These are phyloP conservation scores for Tenualosa ilisha DNA, from an alignment of 2,797 vertebrate genomes.

Conservation along the genomic window DNA sequence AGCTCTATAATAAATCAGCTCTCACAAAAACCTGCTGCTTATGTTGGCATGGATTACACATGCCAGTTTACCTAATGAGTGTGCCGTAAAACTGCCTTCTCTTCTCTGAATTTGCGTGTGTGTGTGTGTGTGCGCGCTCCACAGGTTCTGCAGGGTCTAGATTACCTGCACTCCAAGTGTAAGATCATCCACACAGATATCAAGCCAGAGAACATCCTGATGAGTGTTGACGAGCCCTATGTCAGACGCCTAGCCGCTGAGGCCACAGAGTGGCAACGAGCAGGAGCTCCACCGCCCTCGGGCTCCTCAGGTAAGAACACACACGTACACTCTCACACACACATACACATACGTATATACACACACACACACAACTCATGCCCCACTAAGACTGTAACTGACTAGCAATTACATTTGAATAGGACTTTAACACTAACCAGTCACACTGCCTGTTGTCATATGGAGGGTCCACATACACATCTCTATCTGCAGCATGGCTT, in stretches of 20 bases:
- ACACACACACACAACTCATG: not conserved
- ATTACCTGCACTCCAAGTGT: constrained; percentile 96
- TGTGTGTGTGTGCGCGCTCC: constrained; percentile 15
- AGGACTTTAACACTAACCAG: not conserved
- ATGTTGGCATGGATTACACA: not conserved
- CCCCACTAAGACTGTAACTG: not conserved
- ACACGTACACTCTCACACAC: not conserved
- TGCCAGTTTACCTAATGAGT: not conserved
- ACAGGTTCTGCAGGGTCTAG: constrained; percentile 94
- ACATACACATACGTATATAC: not conserved
- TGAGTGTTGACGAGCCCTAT: constrained; percentile 92
- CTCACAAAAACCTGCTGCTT: not conserved
- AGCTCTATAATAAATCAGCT: not conserved
- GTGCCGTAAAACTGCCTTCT: not conserved
- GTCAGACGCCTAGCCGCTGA: constrained; percentile 91
- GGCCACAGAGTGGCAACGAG: constrained; percentile 95
- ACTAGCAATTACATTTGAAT: too few species aligned
- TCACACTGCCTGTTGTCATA: too few species aligned
- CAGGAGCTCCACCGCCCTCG: constrained; percentile 93
- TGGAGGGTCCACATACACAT: too few species aligned
- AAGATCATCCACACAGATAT: constrained; percentile 98
- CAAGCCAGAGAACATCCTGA: constrained; percentile 95
- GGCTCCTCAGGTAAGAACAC: constrained; percentile 88
- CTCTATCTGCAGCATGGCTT: too few species aligned
- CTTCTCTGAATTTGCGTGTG: too few species aligned